Evolutionary conservation across 1,140 invertebrate species (phyloP), one percentile per base, ranked within the genome.

Genomic region (Ectropis grisescens): DNA sequence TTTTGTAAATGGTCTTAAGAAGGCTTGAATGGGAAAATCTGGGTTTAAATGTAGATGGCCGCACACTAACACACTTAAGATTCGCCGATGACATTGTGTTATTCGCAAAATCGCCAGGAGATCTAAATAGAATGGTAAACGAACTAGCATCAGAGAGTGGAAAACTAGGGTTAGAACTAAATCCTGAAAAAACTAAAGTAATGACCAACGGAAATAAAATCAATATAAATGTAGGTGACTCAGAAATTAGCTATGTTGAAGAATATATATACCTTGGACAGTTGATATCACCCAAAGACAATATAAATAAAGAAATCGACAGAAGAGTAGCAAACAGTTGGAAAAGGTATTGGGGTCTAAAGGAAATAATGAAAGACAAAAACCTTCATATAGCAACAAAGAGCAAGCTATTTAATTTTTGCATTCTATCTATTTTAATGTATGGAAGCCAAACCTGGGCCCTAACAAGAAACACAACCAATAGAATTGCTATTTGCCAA

Each of bases 181-280:
- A 58, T 7, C 46, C 37, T 2, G 38, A 36, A 13, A 58, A 52
- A 33, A 56, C 48, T 0, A 57, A 13, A 45, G 11, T 48, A 8
- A 47, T 54, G 44, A 58, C 41, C 14, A 58, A 58, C 12, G 47
- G 50, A 16, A 16, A 16, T 1, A 43, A 51, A 40, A 16, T 0
- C 2, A 24, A 2, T 1, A 42, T 54, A 50, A 6, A 30, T 11
- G 1, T 51, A 42, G 29, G 28, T 32, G 28, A 47, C n/a, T 25
- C 16, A 2, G 2, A 35, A 49, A 56, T 56, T 19, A 11, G 26
- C 8, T 55, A 55, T 29, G 33, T 37, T 0, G 55, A 58, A 6
- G 48, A 58, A 33, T 58, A 58, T 16, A 37, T 58, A 4, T 61
- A 58, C 26, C 36, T 56, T 0, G 58, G 52, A 28, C 51, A 55